Base-by-base conservation (phyloP, 1,140 invertebrate species). In the Drosophila yakuba region DNA sequence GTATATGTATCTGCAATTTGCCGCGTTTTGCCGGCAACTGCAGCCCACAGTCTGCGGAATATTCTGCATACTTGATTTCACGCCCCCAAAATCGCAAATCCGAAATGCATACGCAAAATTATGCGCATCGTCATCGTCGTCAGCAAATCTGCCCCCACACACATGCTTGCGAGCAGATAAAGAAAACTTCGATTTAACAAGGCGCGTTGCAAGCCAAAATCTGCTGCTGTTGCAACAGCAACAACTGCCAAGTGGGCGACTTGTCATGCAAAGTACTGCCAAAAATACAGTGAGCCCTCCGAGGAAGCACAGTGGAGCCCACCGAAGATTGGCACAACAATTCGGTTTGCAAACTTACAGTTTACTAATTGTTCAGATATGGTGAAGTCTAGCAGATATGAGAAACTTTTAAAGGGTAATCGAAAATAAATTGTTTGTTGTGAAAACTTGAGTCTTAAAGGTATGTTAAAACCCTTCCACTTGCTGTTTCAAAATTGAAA, bases 41-140 rank as follows among this genome's bases (percentile, higher is more conserved):
- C 51, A 52, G 44, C 61, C 68, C 78, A 67, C 60, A 73, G 62
- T 56, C 63, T 72, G 43, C 15, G 41, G 72, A 74, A 86, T 78
- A 86, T 82, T 86, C 77, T 80, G 84, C 84, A 88, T 88, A 88
- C 72, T 88, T 89, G 83, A 88, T 88, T 83, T 77, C 67, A 88
- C 83, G 83, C 83, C 83, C 79, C 71, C 68, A 38, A 71, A 71
- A 72, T 28, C 58, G 20, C 47, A 77, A 83, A 83, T 77, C 81
- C 79, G 75, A 82, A 88, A 80, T 89, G 67, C 84, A 89, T 67
- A 89, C 79, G 84, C 83, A 83, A 69, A 83, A 89, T 83, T 88
- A 89, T 89, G 83, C 84, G 76, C 83, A 88, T 83, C 84, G 79
- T 80, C 62, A 57, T 68, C 43, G 64, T 76, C 41, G 66, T 64